phyloP scores from a whole-genome alignment of 2,113 vertebrate genomes.

The Seriola aureovittata region DNA sequence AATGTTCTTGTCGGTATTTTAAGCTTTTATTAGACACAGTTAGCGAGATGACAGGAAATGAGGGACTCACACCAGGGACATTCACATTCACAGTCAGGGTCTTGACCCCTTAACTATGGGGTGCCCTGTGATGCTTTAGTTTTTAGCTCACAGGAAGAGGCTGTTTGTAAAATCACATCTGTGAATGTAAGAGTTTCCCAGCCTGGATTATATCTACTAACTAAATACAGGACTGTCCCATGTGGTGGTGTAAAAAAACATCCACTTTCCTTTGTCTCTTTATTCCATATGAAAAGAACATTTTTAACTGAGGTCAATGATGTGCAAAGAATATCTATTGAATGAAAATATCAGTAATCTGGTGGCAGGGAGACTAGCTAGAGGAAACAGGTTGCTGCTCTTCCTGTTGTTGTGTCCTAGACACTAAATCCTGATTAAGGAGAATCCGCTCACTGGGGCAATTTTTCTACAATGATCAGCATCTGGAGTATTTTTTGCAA shows the following conservation, averaged over 20 bases:
- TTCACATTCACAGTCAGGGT: not conserved
- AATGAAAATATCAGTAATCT: not conserved
- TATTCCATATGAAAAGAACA: not conserved
- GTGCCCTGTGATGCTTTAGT: not conserved
- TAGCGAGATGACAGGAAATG: no score
- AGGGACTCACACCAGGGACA: not conserved
- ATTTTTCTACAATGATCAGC: not conserved
- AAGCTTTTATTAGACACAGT: not conserved
- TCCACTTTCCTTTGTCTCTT: not conserved
- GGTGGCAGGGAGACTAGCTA: not conserved
- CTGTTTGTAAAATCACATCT: not conserved
- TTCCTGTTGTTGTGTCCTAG: not conserved
- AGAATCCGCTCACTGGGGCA: not conserved
- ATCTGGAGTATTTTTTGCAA: not conserved
- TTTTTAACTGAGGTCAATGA: not conserved
- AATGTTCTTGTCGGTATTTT: not conserved
- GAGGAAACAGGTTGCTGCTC: constrained; percentile 6
- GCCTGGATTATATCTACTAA: no score
- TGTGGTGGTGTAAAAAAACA: not conserved
- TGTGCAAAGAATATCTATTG: not conserved
- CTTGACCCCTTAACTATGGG: no score
- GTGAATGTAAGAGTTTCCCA: not conserved
- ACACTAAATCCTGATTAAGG: not conserved
- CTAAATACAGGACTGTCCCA: not conserved
- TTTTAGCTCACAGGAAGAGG: not conserved